Evolutionary conservation across 2,797 vertebrate genomes (phyloP).

Genomic region (Carcharodon carcharias): DNA sequence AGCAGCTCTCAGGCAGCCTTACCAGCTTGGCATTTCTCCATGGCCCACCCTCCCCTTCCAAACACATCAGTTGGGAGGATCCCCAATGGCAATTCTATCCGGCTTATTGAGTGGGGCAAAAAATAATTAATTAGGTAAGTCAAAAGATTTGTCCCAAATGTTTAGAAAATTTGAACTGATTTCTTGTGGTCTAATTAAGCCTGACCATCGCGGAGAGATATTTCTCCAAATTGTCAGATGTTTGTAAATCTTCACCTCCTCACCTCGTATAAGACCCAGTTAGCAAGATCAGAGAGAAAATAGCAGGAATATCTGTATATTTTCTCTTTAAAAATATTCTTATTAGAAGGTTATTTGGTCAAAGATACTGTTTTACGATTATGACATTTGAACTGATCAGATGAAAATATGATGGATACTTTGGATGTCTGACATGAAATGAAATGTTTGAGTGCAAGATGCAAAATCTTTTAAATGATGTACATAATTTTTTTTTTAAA

Average conservation of each 20-base stretch:
- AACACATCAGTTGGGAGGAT: background rate
- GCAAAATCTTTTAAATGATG: background rate
- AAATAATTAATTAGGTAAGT: background rate
- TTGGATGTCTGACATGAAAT: background rate
- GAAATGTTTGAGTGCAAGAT: background rate
- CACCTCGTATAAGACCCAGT: background rate
- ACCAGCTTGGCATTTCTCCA: background rate
- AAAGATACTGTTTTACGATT: background rate
- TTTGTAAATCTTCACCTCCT: background rate
- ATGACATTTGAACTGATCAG: background rate
- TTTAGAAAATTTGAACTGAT: background rate
- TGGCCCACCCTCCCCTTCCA: background rate
- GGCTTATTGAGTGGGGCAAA: background rate
- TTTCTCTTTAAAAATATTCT: background rate
- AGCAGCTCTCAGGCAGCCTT: background rate
- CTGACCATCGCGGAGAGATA: background rate
- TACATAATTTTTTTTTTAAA: background rate
- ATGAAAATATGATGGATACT: background rate
- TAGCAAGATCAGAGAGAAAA: background rate
- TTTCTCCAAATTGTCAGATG: background rate
- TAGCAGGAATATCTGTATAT: background rate
- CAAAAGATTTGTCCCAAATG: background rate
- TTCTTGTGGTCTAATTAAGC: background rate
- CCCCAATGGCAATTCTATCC: background rate
- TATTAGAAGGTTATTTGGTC: background rate